phyloP scores from a whole-genome alignment of 2,888 invertebrate species.

The Hemistola chrysoprasaria region DNA sequence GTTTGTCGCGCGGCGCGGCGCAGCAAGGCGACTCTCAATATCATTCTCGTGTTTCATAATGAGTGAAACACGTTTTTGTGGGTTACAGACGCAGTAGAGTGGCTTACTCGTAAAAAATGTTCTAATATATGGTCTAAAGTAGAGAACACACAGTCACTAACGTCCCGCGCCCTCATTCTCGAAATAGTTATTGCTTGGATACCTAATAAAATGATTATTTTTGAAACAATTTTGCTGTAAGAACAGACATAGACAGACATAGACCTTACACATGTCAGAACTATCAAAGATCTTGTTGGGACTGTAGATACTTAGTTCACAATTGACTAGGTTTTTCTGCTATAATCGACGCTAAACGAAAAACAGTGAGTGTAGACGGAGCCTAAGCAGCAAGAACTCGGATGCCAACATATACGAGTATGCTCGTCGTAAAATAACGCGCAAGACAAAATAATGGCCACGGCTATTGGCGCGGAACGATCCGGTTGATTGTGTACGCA shows the following conservation, averaged over 20 bases:
- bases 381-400: slow-evolving; percentile 19
- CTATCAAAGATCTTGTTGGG: too few relatives aligned
- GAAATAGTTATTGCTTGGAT: too few relatives aligned
- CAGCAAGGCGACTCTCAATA: slow-evolving; percentile 61
- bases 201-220: too few relatives aligned
- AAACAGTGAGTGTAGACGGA: slow-evolving; percentile 7
- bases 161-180: too few relatives aligned
- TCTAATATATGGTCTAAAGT: not conserved
- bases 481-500: slow-evolving; percentile 64
- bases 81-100: slow-evolving; percentile 58
- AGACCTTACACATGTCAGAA: too few relatives aligned
- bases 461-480: slow-evolving; percentile 64
- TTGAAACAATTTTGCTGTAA: too few relatives aligned
- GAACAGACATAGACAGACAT: too few relatives aligned
- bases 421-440: slow-evolving; percentile 35
- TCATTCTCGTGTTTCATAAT: slow-evolving; percentile 79
- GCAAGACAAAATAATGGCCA: slow-evolving; percentile 59
- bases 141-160: slow-evolving; percentile 4
- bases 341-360: too few relatives aligned
- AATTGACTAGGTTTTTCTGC: too few relatives aligned
- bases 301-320: too few relatives aligned
- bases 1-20: slow-evolving; percentile 51
- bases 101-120: slow-evolving; percentile 33
- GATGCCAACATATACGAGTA: slow-evolving; percentile 24
- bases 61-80: slow-evolving; percentile 73